phyloP scores from a whole-genome alignment of 2,797 vertebrate species.

The Epinephelus coioides region DNA sequence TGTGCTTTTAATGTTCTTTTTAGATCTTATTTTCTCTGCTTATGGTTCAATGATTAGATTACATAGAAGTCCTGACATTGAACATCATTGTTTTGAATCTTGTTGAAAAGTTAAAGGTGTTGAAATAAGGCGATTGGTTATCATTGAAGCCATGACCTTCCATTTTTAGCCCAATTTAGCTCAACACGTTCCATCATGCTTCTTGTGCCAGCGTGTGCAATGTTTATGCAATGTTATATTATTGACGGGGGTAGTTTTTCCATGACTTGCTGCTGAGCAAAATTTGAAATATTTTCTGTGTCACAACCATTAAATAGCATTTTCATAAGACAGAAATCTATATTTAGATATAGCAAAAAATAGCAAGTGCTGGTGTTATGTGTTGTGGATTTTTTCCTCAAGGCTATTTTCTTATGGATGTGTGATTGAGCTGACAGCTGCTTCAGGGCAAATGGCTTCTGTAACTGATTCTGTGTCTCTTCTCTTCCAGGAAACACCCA shows the following conservation, averaged over 20 bases:
- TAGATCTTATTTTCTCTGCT: too few species aligned
- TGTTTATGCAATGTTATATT: neutral
- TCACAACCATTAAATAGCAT: neutral
- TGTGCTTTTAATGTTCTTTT: too few species aligned
- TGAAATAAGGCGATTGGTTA: too few species aligned
- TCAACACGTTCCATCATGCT: neutral
- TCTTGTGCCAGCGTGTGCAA: neutral
- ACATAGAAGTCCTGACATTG: too few species aligned
- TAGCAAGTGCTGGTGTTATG: neutral
- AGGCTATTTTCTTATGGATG: constrained; percentile 1
- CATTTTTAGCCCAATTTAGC: too few species aligned
- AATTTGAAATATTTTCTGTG: neutral
- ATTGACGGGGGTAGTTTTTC: neutral
- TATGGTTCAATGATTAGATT: too few species aligned
- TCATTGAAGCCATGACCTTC: too few species aligned
- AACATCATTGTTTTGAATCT: too few species aligned
- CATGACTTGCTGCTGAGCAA: neutral
- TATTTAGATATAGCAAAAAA: neutral
- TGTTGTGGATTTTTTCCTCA: neutral
- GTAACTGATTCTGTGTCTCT: constrained; percentile 65
- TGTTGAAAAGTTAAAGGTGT: too few species aligned
- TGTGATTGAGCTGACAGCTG: constrained; percentile 34
- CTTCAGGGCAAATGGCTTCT: constrained; percentile 20
- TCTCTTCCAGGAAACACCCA: constrained; percentile 94
- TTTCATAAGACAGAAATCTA: neutral